phyloP scores from a whole-genome alignment of 2,888 invertebrate genomes.

The Gymnosoma rotundatum region DNA sequence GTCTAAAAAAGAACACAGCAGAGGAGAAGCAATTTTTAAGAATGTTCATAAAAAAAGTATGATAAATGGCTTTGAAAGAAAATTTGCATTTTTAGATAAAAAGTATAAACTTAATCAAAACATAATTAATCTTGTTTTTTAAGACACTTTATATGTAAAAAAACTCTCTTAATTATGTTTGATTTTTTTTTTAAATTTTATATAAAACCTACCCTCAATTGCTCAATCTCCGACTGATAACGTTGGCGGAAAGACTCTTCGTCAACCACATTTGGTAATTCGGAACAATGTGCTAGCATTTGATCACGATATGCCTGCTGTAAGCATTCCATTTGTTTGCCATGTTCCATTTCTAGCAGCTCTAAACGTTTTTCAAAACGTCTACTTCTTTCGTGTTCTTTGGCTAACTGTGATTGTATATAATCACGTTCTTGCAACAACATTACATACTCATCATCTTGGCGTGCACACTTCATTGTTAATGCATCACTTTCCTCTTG shows the following conservation, averaged over 20 bases:
- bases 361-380: conserved; percentile 88
- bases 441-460: conserved; percentile 81
- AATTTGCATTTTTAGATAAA: conserved; percentile 49
- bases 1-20: conserved; percentile 82
- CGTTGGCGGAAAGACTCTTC: conserved; percentile 87
- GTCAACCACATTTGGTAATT: conserved; percentile 83
- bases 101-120: neutral
- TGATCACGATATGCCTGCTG: conserved; percentile 88
- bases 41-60: conserved; percentile 33
- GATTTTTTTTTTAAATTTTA: neutral
- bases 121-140: conserved; percentile 22
- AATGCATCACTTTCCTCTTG: conserved; percentile 75
- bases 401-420: conserved; percentile 84
- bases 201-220: conserved; percentile 85
- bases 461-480: conserved; percentile 78
- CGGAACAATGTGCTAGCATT: conserved; percentile 77
- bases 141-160: neutral
- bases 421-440: conserved; percentile 80
- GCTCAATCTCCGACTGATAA: conserved; percentile 94
- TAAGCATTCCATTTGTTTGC: conserved; percentile 91
- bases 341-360: conserved; percentile 91
- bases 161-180: neutral
- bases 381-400: conserved; percentile 87
- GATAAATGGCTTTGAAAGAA: conserved; percentile 42
- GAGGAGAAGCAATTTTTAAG: conserved; percentile 12